Evolutionary conservation across 2,888 invertebrate genomes (phyloP).

Genomic region (Aspidiotus rigidus): DNA sequence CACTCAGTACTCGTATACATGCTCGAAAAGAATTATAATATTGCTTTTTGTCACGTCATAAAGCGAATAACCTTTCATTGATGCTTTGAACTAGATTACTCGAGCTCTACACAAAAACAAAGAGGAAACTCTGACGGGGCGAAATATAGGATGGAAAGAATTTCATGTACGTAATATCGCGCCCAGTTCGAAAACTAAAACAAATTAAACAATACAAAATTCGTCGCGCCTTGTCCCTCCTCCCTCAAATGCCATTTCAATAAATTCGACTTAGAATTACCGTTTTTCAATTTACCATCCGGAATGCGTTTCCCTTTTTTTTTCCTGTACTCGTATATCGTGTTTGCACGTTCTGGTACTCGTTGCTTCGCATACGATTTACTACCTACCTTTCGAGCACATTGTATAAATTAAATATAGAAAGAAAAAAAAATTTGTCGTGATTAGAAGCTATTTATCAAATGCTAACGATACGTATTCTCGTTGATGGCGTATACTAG

Average conservation of each 20-base stretch:
- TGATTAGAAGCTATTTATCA: conserved; percentile 1
- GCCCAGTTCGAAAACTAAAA: neutral
- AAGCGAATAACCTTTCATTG: conserved; percentile 23
- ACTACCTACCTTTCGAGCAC: neutral
- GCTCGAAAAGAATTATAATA: conserved; percentile 19
- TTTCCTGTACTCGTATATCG: neutral
- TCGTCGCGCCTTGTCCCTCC: neutral
- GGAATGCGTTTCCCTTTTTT: neutral
- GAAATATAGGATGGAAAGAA: neutral
- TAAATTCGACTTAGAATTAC: neutral
- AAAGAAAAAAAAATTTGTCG: neutral
- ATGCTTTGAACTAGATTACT: conserved; percentile 22
- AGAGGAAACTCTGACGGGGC: neutral
- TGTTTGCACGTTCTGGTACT: neutral
- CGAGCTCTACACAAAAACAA: neutral
- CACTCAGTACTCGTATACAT: neutral
- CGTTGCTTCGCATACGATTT: too few relatives aligned
- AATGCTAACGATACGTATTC: neutral
- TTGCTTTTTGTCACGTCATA: conserved; percentile 25
- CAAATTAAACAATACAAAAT: neutral
- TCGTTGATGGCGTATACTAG: neutral
- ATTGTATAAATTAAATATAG: conserved; percentile 1
- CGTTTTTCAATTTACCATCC: conserved; percentile 2
- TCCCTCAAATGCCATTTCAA: neutral
- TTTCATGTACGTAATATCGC: neutral